Conservation (phyloP, 2,113 vertebrate genomes). For the Ochotona curzoniae region DNA sequence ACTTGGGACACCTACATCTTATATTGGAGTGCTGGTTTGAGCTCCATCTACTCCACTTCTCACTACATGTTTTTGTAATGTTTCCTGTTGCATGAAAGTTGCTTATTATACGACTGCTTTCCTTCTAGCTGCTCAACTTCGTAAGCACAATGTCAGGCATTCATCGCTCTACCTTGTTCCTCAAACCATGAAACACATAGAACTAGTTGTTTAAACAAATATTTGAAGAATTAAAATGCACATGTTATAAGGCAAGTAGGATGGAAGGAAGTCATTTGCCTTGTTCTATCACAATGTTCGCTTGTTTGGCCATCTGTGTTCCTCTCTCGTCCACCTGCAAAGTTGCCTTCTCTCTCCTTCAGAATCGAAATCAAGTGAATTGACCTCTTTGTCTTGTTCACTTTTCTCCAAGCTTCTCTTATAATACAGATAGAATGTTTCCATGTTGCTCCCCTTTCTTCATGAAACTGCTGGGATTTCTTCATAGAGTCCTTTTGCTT, state of each 20-base stretch:
- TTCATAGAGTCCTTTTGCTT: background rate
- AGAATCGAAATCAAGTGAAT: background rate
- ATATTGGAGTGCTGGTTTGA: too few relatives aligned
- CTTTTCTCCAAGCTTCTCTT: background rate
- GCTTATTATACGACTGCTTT: background rate
- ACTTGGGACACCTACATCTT: too few relatives aligned
- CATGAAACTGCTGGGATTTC: background rate
- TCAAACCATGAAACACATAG: background rate
- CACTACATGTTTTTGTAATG: background rate
- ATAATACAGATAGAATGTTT: background rate
- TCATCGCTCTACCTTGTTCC: background rate
- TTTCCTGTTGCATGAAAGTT: background rate
- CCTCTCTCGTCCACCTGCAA: background rate
- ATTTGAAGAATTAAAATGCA: background rate
- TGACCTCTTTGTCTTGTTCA: background rate
- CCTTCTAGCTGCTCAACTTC: background rate
- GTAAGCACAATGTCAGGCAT: background rate
- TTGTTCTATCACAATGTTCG: background rate
- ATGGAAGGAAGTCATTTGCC: background rate
- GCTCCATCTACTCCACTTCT: too few relatives aligned
- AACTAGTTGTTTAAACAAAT: background rate
- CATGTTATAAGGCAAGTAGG: background rate
- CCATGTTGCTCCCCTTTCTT: background rate
- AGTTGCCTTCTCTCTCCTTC: background rate
- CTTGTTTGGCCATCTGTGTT: background rate